Evolutionary conservation across 35 echinoderm and acorn worm genomes (phyloP), one percentile per base, ranked within the genome.

Genomic region (Apostichopus parvimensis): DNA sequence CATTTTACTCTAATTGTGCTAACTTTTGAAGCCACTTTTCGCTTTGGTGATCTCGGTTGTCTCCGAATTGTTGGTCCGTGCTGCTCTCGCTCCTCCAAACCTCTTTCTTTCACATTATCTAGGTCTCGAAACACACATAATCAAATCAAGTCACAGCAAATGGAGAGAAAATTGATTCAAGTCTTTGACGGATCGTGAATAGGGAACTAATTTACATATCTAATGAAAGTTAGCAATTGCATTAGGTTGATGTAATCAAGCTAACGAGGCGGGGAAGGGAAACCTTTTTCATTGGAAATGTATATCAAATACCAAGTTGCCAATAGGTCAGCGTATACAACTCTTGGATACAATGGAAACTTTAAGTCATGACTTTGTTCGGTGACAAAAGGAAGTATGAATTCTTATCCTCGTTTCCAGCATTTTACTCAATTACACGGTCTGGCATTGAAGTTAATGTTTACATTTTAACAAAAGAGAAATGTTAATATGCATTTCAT

Each of bases 151-250:
- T 56, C 55, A 56, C 6, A 56, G 55, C 34, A 82, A 82, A 56
- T 56, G 79, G 79, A 14, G 14, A 82, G 79, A 82, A 45, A 82
- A 82, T 82, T 82, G 79, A 82, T 82, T 82, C 79, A 82, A 14
- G 9, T 9, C 45, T 54, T 55, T 82, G 79, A 82, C 55, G 79
- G 45, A 45, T 82, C 52, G 79, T 82, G 79, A 82, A 82, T 55
- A 82, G 79, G 79, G 34, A 56, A 55, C 79, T 82, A 82, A 82
- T 82, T 82, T 82, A 82, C 79, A 82, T 82, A 82, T 54, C 79
- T 82, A 82, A 82, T 82, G 79, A 82, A 82, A 82, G 25, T 56
- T 54, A 5, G 79, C 11, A 54, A 82, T 82, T 82, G 45, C 79
- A 17, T 82, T 82, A 55, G 34, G n/a, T 54, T 82, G 79, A 53